Evolutionary conservation across 2,113 vertebrate genomes (phyloP).

Genomic region (Elaphurus davidianus): DNA sequence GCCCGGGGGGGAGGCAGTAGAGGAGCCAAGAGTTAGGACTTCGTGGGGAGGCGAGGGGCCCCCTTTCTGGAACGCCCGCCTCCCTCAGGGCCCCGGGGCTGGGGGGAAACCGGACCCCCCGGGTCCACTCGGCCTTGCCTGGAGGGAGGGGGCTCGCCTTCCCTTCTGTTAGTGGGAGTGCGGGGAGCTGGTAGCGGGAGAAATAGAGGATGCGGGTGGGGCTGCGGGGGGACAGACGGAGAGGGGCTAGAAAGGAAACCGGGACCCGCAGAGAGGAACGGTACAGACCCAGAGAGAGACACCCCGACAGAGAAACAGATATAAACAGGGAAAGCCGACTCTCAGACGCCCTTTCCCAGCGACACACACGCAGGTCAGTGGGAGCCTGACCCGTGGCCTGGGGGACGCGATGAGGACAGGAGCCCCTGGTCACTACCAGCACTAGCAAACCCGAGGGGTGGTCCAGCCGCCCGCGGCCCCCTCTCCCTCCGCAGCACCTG

Average conservation of each 20-base stretch:
- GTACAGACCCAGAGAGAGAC: background rate
- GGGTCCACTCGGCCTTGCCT: background rate
- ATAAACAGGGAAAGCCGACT: background rate
- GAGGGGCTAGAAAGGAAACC: background rate
- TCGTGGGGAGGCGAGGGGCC: conserved; percentile 46
- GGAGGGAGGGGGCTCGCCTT: background rate
- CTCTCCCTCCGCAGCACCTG: background rate
- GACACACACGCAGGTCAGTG: conserved; percentile 36
- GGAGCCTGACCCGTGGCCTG: background rate
- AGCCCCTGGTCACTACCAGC: conserved; percentile 56
- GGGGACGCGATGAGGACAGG: conserved; percentile 54
- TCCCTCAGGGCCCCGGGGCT: conserved; percentile 17
- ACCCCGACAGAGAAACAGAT: conserved; percentile 41
- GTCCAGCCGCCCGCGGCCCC: background rate
- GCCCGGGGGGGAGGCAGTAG: conserved; percentile 74
- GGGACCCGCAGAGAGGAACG: background rate
- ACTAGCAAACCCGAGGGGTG: conserved; percentile 51
- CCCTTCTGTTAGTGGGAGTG: background rate
- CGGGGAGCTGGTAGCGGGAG: background rate
- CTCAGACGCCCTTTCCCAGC: background rate
- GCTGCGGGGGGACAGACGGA: background rate
- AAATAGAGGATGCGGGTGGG: background rate
- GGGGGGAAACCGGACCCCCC: background rate
- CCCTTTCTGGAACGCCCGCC: conserved; percentile 61
- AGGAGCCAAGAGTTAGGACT: conserved; percentile 79